These are phyloP conservation scores for Nymphalis io DNA, from an alignment of 1,140 invertebrate species.

Conservation along the genomic window DNA sequence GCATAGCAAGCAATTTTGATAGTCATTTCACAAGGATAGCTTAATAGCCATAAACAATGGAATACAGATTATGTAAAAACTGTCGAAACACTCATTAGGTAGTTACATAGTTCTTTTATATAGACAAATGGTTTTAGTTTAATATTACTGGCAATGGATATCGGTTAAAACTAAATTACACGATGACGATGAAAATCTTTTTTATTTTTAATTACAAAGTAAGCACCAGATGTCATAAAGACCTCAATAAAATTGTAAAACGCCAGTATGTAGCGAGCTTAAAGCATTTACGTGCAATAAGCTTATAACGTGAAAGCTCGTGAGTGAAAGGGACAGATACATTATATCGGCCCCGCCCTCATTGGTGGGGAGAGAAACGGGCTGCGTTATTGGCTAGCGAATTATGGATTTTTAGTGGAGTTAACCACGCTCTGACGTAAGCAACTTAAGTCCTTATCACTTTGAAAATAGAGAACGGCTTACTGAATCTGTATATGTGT, in stretches of 20 bases:
- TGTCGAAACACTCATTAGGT: no score
- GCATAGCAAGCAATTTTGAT: background rate
- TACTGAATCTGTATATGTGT: conserved; percentile 17
- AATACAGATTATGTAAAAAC: no score
- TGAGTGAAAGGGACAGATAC: conserved; percentile 60
- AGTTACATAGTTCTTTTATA: no score
- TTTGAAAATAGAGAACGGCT: conserved; percentile 26
- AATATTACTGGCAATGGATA: no score
- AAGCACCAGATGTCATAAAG: background rate
- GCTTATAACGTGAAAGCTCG: conserved; percentile 52
- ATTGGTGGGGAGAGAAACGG: conserved; percentile 61
- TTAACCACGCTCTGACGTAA: conserved; percentile 44
- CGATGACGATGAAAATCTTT: background rate
- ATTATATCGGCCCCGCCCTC: conserved; percentile 60
- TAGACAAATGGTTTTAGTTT: no score
- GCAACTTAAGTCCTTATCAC: conserved; percentile 44
- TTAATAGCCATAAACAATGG: no score
- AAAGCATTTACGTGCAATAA: conserved; percentile 27
- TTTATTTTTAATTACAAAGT: background rate
- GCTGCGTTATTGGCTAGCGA: conserved; percentile 63
- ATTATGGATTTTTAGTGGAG: conserved; percentile 75
- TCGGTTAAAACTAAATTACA: no score
- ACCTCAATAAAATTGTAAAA: conserved; percentile 10
- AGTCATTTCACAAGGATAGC: background rate
- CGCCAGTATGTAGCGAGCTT: conserved; percentile 48